A percentile compares a stretch with the other conserved stretches of the same genome.
These are phyloP conservation scores for Therioaphis trifolii DNA, from an alignment of 2,888 invertebrate species.

Conservation along the genomic window DNA sequence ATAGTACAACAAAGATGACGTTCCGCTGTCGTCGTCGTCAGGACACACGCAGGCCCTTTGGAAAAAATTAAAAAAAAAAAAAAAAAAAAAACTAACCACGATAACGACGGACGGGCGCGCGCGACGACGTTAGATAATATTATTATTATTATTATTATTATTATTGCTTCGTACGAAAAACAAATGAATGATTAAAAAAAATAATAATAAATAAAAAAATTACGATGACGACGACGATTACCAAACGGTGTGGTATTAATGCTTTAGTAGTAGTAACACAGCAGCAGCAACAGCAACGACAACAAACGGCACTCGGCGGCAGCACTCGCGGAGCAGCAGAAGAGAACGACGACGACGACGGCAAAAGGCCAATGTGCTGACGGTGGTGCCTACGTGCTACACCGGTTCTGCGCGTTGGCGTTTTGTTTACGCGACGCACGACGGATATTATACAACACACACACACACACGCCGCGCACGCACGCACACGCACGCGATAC, in stretches of 20 bases:
- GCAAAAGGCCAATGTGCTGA: constrained; percentile 3
- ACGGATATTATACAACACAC: neutral
- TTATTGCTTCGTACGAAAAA: too few species aligned
- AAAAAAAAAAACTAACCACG: too few species aligned
- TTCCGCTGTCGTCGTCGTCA: too few species aligned
- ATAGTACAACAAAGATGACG: too few species aligned
- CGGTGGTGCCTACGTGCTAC: constrained; percentile 3
- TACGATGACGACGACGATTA: neutral
- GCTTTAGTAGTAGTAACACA: too few species aligned
- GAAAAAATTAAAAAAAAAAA: too few species aligned
- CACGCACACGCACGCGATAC: neutral
- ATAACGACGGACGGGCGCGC: too few species aligned
- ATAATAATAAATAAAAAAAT: neutral
- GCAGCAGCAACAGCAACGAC: neutral
- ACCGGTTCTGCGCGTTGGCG: constrained; percentile 24
- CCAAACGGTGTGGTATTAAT: too few species aligned
- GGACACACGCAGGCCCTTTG: too few species aligned
- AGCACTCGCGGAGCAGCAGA: too few species aligned
- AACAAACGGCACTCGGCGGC: neutral
- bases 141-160: too few species aligned
- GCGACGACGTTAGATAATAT: too few species aligned
- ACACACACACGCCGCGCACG: neutral
- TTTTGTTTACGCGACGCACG: constrained; percentile 19
- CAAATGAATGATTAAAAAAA: neutral
- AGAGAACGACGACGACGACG: neutral